A percentile compares a stretch with the other conserved stretches of the same genome.
Evolutionary conservation across 1,140 invertebrate genomes (phyloP).

Genomic region (Pogonomyrmex barbatus): DNA sequence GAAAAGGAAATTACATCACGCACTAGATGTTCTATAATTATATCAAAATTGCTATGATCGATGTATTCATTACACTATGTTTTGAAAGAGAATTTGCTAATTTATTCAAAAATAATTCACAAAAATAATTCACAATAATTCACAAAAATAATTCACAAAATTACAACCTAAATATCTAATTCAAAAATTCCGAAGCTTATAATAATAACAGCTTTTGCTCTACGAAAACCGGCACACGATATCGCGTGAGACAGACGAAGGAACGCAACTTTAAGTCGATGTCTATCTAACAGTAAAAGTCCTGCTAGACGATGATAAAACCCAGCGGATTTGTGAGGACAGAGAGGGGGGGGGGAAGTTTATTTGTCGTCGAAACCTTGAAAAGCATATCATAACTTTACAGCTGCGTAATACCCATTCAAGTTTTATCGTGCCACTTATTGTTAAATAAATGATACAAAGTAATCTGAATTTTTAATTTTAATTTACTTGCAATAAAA

Average conservation of each 20-base stretch:
- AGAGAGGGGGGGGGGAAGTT: constrained; percentile 45
- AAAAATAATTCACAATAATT: background rate
- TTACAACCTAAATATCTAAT: background rate
- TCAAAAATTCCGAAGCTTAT: constrained; percentile 45
- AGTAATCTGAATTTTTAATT: background rate
- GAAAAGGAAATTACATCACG: background rate
- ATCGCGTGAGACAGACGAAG: constrained; percentile 59
- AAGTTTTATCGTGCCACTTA: background rate
- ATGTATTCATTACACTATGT: background rate
- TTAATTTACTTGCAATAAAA: constrained; percentile 1
- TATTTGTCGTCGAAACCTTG: constrained; percentile 24
- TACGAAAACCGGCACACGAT: constrained; percentile 45
- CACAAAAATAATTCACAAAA: constrained; percentile 13
- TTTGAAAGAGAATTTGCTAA: constrained; percentile 23
- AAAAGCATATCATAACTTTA: constrained; percentile 25
- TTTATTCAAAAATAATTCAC: constrained; percentile 14
- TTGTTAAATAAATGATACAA: background rate
- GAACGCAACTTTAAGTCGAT: constrained; percentile 56
- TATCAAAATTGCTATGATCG: background rate
- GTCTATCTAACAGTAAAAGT: constrained; percentile 76
- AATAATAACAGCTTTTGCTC: constrained; percentile 39
- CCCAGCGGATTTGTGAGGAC: constrained; percentile 43
- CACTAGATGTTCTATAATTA: background rate
- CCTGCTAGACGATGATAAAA: constrained; percentile 73
- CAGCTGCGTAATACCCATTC: constrained; percentile 5